Conservation (phyloP, 2,113 vertebrate genomes). For the Fregetta grallaria region DNA sequence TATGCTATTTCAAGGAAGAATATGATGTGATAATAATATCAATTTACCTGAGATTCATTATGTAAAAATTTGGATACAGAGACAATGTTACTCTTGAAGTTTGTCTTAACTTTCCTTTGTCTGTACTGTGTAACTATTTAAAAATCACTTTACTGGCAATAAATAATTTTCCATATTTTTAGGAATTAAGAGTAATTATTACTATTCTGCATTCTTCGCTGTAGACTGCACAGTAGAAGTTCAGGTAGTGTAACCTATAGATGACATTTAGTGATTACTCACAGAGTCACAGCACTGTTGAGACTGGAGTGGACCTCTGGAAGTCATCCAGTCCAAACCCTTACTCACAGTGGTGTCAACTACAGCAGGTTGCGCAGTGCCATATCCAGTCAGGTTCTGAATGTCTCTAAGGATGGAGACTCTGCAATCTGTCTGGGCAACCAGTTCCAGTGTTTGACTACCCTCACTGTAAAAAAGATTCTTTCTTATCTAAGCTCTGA, state of each 20-base stretch:
- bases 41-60: neutral
- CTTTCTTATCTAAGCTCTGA: neutral
- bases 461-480: rapidly evolving
- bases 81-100: neutral
- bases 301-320: neutral
- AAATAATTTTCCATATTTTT: neutral
- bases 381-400: neutral
- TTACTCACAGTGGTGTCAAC: neutral
- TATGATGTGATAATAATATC: neutral
- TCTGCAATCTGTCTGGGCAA: neutral
- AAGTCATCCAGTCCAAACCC: neutral
- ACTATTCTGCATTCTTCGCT: neutral
- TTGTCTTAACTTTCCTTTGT: neutral
- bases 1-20: neutral
- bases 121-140: neutral
- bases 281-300: neutral
- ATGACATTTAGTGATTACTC: neutral
- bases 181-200: neutral
- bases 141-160: neutral
- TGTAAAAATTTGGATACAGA: neutral
- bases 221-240: neutral
- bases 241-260: neutral
- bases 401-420: neutral
- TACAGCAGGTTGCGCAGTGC: neutral
- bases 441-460: neutral